phyloP scores from a whole-genome alignment of 2,113 vertebrate genomes.

The Callochromis pleurospilus region DNA sequence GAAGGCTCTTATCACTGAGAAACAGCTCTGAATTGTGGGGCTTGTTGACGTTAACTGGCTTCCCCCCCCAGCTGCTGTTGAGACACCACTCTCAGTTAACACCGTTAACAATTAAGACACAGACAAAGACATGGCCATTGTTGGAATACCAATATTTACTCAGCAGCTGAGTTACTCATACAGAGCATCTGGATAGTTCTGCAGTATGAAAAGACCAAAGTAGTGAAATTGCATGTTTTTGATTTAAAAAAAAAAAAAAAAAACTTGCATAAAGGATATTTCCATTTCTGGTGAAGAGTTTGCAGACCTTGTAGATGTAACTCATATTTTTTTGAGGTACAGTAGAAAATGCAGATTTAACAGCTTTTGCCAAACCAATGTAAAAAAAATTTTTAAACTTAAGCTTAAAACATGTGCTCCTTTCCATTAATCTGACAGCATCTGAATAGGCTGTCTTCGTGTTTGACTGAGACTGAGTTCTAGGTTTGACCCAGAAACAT shows the following conservation, averaged over 20 bases:
- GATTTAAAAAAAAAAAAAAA: neutral
- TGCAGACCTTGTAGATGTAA: neutral
- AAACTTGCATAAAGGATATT: neutral
- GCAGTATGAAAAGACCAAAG: neutral
- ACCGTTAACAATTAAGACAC: neutral
- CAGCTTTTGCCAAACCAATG: neutral
- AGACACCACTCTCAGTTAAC: neutral
- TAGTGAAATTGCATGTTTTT: neutral
- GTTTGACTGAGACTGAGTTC: neutral
- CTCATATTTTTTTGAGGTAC: neutral
- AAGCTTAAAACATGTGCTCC: neutral
- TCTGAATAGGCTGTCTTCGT: neutral
- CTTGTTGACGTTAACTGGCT: slow-evolving; percentile 17
- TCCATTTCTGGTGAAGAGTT: neutral
- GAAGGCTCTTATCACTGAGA: slow-evolving; percentile 28
- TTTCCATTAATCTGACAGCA: neutral
- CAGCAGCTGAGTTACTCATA: neutral
- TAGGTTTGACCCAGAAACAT: neutral
- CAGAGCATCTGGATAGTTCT: neutral
- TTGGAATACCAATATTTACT: neutral
- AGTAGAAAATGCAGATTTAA: neutral
- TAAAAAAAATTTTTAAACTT: neutral
- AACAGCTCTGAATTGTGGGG: slow-evolving; percentile 13
- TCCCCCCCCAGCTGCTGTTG: neutral
- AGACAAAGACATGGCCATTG: neutral